A percentile compares a stretch with the other conserved stretches of the same genome.
phyloP scores from a whole-genome alignment of 2,888 invertebrate genomes.

The Octodonta nipae region DNA sequence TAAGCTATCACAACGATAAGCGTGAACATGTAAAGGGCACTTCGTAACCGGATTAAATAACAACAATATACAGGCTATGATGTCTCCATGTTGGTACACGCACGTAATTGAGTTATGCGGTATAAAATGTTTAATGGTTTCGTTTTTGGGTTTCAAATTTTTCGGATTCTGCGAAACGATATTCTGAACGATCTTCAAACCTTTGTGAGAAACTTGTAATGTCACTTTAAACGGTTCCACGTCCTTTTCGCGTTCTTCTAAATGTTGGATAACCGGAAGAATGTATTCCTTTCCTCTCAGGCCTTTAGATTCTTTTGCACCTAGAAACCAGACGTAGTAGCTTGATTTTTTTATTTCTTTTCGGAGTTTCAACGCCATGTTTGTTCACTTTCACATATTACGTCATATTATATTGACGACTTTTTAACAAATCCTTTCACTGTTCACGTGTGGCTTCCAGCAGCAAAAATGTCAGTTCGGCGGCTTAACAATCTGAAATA shows the following conservation, averaged over 20 bases:
- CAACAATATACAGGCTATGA: constrained; percentile 84
- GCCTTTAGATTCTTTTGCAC: constrained; percentile 87
- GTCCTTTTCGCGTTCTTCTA: constrained; percentile 72
- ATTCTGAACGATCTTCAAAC: constrained; percentile 85
- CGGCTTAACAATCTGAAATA: too few relatives aligned
- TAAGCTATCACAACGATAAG: constrained; percentile 76
- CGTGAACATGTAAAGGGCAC: constrained; percentile 90
- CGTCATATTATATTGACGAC: too few relatives aligned
- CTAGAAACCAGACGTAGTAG: constrained; percentile 88
- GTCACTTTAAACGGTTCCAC: constrained; percentile 85
- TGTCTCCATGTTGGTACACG: constrained; percentile 79
- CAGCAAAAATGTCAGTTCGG: too few relatives aligned
- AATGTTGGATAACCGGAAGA: constrained; percentile 67
- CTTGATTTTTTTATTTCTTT: constrained; percentile 83
- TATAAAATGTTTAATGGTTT: constrained; percentile 84
- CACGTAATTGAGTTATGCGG: constrained; percentile 88
- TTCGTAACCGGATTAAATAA: constrained; percentile 89
- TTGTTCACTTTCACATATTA: constrained; percentile 1
- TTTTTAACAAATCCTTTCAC: too few relatives aligned
- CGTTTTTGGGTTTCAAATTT: constrained; percentile 33
- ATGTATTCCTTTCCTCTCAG: constrained; percentile 75
- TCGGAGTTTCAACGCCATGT: constrained; percentile 64
- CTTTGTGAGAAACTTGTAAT: constrained; percentile 80
- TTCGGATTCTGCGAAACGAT: constrained; percentile 26
- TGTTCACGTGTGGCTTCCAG: too few relatives aligned